Percentiles rank a stretch among this genome's conserved stretches.
These are phyloP conservation scores for Odontomyia ornata DNA, from an alignment of 2,888 invertebrate species.

Conservation along the genomic window DNA sequence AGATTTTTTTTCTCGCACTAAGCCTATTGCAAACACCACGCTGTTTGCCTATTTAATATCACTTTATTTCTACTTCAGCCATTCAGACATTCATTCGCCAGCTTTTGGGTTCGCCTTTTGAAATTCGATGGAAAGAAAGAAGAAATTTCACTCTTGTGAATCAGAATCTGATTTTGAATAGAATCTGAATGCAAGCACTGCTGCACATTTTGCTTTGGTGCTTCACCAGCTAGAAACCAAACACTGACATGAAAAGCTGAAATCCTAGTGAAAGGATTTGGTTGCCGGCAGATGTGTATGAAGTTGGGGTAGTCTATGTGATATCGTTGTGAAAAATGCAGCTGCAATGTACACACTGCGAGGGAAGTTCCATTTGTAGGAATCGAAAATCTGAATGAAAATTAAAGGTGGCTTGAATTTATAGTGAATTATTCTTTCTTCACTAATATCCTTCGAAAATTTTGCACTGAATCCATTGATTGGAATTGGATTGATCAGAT, in stretches of 20 bases:
- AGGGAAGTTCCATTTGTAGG: no score
- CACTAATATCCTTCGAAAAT: no score
- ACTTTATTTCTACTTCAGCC: background rate
- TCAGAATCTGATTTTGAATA: conserved; percentile 21
- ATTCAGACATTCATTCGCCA: background rate
- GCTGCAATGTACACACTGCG: no score
- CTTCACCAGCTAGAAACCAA: conserved; percentile 32
- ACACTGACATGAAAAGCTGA: conserved; percentile 17
- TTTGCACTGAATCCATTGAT: no score
- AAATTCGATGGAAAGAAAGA: background rate
- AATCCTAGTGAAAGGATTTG: conserved; percentile 11
- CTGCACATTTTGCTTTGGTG: conserved; percentile 33
- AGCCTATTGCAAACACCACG: background rate
- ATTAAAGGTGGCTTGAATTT: no score
- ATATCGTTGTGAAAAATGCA: no score
- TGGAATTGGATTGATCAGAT: no score
- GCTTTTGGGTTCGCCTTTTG: background rate
- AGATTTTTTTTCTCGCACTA: background rate
- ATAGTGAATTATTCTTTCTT: no score
- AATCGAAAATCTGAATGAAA: no score
- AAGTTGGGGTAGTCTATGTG: background rate
- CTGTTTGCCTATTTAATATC: conserved; percentile 19
- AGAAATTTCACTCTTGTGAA: conserved; percentile 17
- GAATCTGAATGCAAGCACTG: conserved; percentile 38
- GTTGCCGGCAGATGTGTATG: background rate